Evolutionary conservation across 1,140 invertebrate species (phyloP), one percentile per base, ranked within the genome.

Genomic region (Zaprionus camerounensis): DNA sequence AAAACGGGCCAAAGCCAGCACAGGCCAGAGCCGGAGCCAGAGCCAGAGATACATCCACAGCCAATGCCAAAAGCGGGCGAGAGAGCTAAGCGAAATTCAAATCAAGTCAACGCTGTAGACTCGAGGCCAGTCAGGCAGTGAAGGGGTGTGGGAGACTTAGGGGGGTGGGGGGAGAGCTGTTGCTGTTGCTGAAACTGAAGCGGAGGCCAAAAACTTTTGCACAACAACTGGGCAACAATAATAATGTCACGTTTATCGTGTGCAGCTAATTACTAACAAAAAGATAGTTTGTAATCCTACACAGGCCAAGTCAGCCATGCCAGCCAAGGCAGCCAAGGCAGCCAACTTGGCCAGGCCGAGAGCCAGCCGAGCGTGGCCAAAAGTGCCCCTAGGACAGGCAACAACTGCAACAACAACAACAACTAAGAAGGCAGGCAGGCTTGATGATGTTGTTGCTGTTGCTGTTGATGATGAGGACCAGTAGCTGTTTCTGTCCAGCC

Each of bases 221-320:
- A 75, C 82, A 80, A 86, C 77, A 76, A 76, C 73, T 87, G 80
- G 80, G 78, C 87, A 81, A 88, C 85, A 90, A 90, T 88, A 88
- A 88, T 88, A 88, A 88, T 88, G 85, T 88, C 85, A 88, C 85
- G 85, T 88, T 88, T 88, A 90, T 88, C 85, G 85, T 88, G 85
- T 88, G 85, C 85, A 88, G 85, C 85, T 88, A 88, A 88, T 88
- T 88, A 88, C 85, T 90, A 88, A 88, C 85, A 88, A 90, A 88
- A 88, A 88, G 85, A 88, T 88, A 88, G 85, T 88, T 88, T 88
- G 85, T 88, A 90, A 88, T 88, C 84, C 84, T 81, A 73, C 81
- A 80, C 81, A 83, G 59, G 15, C 26, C 31, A 28, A 44, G 62
- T 9, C 58, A 53, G 59, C 38, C 41, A 58, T 66, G 56, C 67